Conservation (phyloP, 2,113 vertebrate genomes). For the Gulo gulo region DNA sequence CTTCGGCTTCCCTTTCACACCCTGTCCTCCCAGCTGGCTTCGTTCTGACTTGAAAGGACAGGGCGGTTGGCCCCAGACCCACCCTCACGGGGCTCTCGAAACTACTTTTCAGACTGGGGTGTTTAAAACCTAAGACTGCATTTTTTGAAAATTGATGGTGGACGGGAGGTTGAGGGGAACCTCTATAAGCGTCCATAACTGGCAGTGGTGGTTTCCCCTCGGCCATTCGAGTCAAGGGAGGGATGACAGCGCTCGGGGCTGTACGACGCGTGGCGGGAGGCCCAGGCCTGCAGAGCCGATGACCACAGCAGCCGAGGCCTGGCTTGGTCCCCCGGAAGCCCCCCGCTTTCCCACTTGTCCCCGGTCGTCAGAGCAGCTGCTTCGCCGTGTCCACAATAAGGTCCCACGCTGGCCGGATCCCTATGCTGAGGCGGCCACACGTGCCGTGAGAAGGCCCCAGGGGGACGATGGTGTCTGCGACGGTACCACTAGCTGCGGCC, state of each 20-base stretch:
- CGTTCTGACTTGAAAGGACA: too few relatives aligned
- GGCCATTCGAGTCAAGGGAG: background rate
- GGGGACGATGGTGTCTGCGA: too few relatives aligned
- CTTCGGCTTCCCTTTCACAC: background rate
- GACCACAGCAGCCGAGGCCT: background rate
- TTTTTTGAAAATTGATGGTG: too few relatives aligned
- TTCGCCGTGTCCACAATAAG: background rate
- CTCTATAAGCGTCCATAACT: accelerated
- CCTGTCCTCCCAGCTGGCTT: too few relatives aligned
- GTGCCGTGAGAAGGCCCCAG: too few relatives aligned
- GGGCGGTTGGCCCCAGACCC: background rate
- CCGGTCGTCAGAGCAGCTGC: background rate
- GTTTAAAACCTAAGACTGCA: background rate
- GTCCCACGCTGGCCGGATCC: accelerated
- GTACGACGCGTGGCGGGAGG: accelerated
- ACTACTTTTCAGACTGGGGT: background rate
- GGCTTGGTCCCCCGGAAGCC: background rate
- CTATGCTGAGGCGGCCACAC: too few relatives aligned
- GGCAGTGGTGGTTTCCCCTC: background rate
- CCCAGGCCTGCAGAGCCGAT: background rate
- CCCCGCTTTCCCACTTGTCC: background rate
- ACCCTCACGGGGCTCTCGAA: accelerated
- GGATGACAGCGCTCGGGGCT: accelerated
- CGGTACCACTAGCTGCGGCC: accelerated
- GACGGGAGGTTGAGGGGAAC: background rate